These are phyloP conservation scores for Ailuropoda melanoleuca DNA, from an alignment of 2,113 vertebrate genomes.

Conservation along the genomic window DNA sequence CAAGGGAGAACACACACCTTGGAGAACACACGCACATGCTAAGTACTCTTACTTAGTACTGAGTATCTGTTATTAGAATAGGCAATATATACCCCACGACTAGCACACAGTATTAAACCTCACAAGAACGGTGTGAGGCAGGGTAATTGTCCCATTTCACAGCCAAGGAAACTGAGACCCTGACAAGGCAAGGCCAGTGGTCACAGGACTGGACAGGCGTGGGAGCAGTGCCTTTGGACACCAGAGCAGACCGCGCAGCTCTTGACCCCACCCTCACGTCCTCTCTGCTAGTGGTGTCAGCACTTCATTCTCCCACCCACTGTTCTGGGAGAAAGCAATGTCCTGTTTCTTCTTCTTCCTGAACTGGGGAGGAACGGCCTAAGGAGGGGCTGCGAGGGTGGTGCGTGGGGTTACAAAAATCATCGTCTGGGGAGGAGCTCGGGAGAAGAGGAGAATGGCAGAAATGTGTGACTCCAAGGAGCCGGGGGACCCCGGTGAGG, in stretches of 20 bases:
- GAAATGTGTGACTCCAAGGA: not conserved
- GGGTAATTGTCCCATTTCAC: not conserved
- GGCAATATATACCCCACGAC: too few species aligned
- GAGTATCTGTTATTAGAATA: not conserved
- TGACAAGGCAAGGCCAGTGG: not conserved
- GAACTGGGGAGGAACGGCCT: not conserved
- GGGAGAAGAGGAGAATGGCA: not conserved
- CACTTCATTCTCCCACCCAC: not conserved
- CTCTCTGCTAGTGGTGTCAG: not conserved
- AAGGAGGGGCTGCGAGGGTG: too few species aligned
- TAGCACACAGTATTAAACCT: not conserved
- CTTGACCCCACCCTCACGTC: not conserved
- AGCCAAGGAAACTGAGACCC: not conserved
- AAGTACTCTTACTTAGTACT: not conserved
- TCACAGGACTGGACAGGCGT: too few species aligned
- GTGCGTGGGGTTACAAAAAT: not conserved
- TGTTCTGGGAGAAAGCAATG: not conserved
- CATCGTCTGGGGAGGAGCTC: not conserved
- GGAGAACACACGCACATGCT: too few species aligned
- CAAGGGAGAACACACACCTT: not conserved
- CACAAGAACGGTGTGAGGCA: not conserved
- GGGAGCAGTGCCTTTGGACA: not conserved
- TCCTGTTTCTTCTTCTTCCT: conserved; percentile 1
- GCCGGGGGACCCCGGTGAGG: not conserved
- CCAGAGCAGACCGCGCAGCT: not conserved